Base-by-base conservation (phyloP, 1,140 invertebrate genomes). In the Acromyrmex charruanus region DNA sequence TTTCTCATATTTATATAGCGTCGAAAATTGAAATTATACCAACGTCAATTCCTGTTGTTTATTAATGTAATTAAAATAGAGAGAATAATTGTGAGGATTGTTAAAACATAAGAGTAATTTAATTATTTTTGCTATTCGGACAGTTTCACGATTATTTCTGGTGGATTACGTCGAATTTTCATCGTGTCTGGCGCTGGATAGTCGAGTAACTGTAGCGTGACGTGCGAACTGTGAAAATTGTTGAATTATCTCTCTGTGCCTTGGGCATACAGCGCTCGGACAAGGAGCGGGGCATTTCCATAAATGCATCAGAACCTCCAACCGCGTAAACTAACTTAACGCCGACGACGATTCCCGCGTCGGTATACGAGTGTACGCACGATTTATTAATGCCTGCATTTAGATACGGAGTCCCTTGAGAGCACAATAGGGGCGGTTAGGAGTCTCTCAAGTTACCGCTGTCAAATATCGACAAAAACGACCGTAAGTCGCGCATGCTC, bases 321-420 rank as follows among this genome's bases (percentile, higher is more conserved):
- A 82, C 84, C 79, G 86, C 89, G 91, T 91, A 91, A 93, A 94
- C 91, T 93, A 92, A 92, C 89, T 93, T 93, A 93, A 87, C 82
- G 74, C 74, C 69, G 84, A 88, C 87, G 89, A 91, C 88, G 89
- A 90, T 90, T 91, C 88, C 49, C 79, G 25, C 77, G 74, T 71
- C 58, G 58, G 77, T 77, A 74, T 87, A 89, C 79, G 87, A 87
- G 86, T 88, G 87, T 89, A 91, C 53, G 86, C 85, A 71, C 90
- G 93, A 93, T 93, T 93, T 93, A 93, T 93, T 93, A 93, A 93
- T 93, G 93, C 88, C 92, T 88, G 88, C 90, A 93, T 93, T 93
- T 92, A 92, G 91, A 93, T 92, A 93, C 79, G 79, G 84, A 89
- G 63, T 66, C 90, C 89, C 92, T 55, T 44, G 89, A 88, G 92